Conservation (phyloP, 2,113 vertebrate species). For the Microcebus lehilahytsara region DNA sequence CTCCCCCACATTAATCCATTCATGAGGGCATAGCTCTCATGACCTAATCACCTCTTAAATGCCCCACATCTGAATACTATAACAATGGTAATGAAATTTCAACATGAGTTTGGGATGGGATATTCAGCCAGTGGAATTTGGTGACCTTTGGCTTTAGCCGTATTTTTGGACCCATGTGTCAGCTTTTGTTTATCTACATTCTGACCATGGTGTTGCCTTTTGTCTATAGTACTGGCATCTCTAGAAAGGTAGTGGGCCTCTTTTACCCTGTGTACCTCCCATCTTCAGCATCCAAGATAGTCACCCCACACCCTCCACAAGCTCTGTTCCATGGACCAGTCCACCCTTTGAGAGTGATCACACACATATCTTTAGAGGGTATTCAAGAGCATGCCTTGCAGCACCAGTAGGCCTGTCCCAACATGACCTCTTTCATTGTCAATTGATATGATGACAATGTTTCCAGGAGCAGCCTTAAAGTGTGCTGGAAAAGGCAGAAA, state of each 20-base stretch:
- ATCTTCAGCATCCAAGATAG: fast-evolving
- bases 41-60: neutral
- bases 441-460: neutral
- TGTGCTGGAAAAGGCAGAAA: neutral
- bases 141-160: neutral
- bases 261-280: neutral
- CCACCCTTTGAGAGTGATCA: neutral
- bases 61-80: neutral
- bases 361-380: neutral
- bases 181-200: neutral
- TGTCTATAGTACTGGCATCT: neutral
- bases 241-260: neutral
- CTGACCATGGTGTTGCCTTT: neutral
- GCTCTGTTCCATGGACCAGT: neutral
- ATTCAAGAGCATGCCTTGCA: neutral
- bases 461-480: neutral
- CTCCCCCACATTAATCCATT: neutral
- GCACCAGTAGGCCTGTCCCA: neutral
- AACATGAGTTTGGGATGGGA: neutral
- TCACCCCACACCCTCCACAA: neutral
- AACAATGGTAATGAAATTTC: neutral
- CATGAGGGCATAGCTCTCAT: neutral
- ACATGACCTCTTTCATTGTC: neutral
- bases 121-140: neutral
- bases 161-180: neutral